These are phyloP conservation scores for Copsychus sechellarum DNA, from an alignment of 2,113 vertebrate genomes.

Conservation along the genomic window DNA sequence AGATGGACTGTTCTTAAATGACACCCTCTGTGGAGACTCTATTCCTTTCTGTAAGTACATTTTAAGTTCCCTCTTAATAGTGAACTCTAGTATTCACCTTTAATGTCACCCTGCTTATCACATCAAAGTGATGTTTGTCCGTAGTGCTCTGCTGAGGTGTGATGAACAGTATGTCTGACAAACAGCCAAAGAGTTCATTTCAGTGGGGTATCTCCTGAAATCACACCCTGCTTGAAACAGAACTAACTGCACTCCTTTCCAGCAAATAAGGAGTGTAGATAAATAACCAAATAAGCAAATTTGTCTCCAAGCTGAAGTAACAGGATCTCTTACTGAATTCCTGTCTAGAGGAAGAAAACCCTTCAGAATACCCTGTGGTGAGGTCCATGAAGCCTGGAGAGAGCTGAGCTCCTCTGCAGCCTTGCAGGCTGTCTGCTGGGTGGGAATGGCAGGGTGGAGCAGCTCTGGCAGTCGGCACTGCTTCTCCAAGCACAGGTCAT, in stretches of 20 bases:
- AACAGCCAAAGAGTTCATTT: not conserved
- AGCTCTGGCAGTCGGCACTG: rapidly evolving
- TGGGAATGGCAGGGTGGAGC: not conserved
- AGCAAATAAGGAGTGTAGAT: too few species aligned
- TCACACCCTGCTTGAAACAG: not conserved
- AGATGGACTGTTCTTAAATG: constrained; percentile 49
- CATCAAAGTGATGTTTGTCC: not conserved
- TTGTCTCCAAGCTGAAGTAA: not conserved
- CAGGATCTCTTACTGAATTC: not conserved
- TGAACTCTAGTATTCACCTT: not conserved
- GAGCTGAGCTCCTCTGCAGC: not conserved
- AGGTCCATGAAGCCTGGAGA: not conserved
- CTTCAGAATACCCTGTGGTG: not conserved
- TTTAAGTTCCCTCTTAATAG: constrained; percentile 9
- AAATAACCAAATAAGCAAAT: not conserved
- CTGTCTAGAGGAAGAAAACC: not conserved
- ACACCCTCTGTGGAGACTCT: not conserved
- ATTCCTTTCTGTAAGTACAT: not conserved
- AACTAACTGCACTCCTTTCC: not conserved
- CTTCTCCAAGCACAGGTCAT: not conserved
- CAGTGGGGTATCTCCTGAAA: not conserved
- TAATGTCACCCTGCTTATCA: constrained; percentile 7
- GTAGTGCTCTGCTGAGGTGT: not conserved
- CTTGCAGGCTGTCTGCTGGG: not conserved
- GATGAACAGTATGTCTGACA: not conserved